Base-by-base conservation (phyloP, 2,888 invertebrate species). In the Chymomyza caudatula region DNA sequence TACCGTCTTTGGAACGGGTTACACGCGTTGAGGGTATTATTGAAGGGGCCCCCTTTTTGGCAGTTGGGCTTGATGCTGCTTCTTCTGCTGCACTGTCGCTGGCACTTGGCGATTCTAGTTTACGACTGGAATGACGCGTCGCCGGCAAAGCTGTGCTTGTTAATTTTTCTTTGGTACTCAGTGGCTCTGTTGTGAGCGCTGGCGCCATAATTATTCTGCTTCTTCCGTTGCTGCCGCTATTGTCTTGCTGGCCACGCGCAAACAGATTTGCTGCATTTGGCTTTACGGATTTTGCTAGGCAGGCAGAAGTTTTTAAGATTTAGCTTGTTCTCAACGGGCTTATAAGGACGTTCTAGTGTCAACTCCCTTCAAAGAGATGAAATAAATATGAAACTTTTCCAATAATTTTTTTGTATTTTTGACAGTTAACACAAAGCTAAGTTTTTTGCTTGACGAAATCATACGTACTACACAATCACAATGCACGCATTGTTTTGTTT, bases 171-270 rank as follows among this genome's bases (percentile, higher is more conserved):
- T 88, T 88, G 66, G 88, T 87, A 89, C 92, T 92, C 81, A 91
- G 89, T 83, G 92, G 93, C 92, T 96, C 95, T 90, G 96, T 95
- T 90, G 96, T 95, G 92, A 96, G 94, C 93, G 97, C 97, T 92
- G 97, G 97, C 93, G 97, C 97, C 97, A 97, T 97, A 93, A 74
- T 80, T 74, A 69, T 87, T 81, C 70, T 69, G 64, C 69, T 65
- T 72, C 69, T 87, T 81, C 69, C 67, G 63, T 68, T 65, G 68
- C 71, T 76, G 77, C 77, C 79, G 79, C 80, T n/a, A n/a, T n/a
- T n/a, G n/a, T n/a, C n/a, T n/a, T n/a, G n/a, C n/a, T n/a, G n/a
- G n/a, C n/a, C n/a, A 77, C 78, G 69, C 71, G 75, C 6, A 22
- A 60, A 63, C 69, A 71, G 55, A 67, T 63, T 72, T 72, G 75